phyloP scores from a whole-genome alignment of 2,888 invertebrate genomes.

The Drosophila villosipedis region DNA sequence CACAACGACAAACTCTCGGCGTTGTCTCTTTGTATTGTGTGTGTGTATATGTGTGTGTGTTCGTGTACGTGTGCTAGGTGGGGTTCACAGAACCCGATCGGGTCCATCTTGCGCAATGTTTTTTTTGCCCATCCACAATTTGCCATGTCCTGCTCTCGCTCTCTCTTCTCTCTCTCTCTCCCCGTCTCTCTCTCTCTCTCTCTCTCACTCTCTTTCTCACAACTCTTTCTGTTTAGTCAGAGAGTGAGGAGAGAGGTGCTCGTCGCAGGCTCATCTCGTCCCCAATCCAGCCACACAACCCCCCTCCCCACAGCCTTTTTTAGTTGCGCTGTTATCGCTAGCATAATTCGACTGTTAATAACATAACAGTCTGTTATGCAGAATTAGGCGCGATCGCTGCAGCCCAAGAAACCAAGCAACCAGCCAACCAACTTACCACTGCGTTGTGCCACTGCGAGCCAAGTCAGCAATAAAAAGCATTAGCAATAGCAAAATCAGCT shows the following conservation, averaged over 20 bases:
- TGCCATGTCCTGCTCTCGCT: slow-evolving; percentile 46
- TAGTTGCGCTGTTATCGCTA: slow-evolving; percentile 41
- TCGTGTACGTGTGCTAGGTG: slow-evolving; percentile 50
- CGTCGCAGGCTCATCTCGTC: slow-evolving; percentile 4
- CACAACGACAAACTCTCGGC: slow-evolving; percentile 24
- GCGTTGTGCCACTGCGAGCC: slow-evolving; percentile 10
- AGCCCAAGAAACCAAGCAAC: slow-evolving; percentile 8
- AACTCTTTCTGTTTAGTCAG: background rate
- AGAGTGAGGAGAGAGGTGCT: slow-evolving; percentile 1
- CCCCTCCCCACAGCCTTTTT: background rate
- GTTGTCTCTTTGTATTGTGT: slow-evolving; percentile 20
- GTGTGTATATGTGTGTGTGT: slow-evolving; percentile 17
- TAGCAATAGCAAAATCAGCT: slow-evolving; percentile 55
- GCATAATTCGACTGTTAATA: slow-evolving; percentile 49
- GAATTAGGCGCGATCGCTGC: slow-evolving; percentile 51
- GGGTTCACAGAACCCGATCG: slow-evolving; percentile 66
- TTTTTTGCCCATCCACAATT: slow-evolving; percentile 37
- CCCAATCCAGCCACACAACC: background rate
- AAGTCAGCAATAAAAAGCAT: slow-evolving; percentile 48
- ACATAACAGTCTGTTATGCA: slow-evolving; percentile 60
- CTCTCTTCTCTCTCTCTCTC: background rate
- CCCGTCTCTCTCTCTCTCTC: background rate
- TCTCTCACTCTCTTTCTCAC: background rate
- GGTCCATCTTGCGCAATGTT: slow-evolving; percentile 56
- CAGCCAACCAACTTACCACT: background rate